Evolutionary conservation across 2,113 vertebrate genomes (phyloP).

Genomic region (Mugil cephalus): DNA sequence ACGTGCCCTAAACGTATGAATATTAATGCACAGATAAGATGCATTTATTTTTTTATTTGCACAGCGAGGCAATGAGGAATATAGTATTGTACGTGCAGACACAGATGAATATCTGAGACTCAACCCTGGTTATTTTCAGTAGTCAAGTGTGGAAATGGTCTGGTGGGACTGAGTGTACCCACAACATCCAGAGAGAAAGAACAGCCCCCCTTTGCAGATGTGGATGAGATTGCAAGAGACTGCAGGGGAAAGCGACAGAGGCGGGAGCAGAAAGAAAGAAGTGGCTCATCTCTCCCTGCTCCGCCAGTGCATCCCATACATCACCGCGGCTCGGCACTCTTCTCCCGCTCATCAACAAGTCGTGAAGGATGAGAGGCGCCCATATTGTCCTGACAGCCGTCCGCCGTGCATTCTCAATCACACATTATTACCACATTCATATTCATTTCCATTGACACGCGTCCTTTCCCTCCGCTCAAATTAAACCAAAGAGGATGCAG

Average conservation of each 20-base stretch:
- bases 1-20: slow-evolving; percentile 7
- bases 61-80: slow-evolving; percentile 80
- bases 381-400: slow-evolving; percentile 98
- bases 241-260: slow-evolving; percentile 35
- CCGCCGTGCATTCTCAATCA: slow-evolving; percentile 95
- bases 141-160: slow-evolving; percentile 71
- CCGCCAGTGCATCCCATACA: slow-evolving; percentile 62
- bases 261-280: slow-evolving; percentile 51
- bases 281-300: slow-evolving; percentile 47
- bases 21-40: background rate
- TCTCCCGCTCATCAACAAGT: slow-evolving; percentile 98
- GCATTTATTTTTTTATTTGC: slow-evolving; percentile 58
- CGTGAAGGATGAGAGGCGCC: slow-evolving; percentile 96
- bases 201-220: slow-evolving; percentile 38
- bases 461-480: slow-evolving; percentile 95
- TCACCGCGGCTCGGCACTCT: slow-evolving; percentile 75
- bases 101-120: slow-evolving; percentile 84
- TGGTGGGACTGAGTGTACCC: slow-evolving; percentile 44
- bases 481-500: slow-evolving; percentile 86
- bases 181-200: slow-evolving; percentile 51
- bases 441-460: slow-evolving; percentile 98
- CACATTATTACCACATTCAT: slow-evolving; percentile 99
- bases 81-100: slow-evolving; percentile 78
- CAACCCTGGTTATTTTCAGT: slow-evolving; percentile 70
- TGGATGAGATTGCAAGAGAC: slow-evolving; percentile 33